Evolutionary conservation across 2,888 invertebrate species (phyloP), one percentile per base, ranked within the genome.

Genomic region (Pristionchus arcanus): DNA sequence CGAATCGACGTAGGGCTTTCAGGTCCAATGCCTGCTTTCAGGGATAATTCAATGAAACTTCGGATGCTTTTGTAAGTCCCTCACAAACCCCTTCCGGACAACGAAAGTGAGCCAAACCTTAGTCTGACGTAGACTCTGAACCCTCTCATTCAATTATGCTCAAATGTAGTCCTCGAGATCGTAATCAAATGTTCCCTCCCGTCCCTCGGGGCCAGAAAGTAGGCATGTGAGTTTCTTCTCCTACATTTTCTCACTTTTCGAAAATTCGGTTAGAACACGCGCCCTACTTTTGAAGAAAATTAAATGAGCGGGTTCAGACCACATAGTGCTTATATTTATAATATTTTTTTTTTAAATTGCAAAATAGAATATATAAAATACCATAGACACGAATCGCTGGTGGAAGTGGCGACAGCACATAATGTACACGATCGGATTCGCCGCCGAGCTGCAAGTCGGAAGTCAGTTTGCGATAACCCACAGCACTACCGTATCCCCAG

Each of bases 381-480:
- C 42, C 87, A 91, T 66, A 21, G 53, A 19, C 25, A 91, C 68
- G 87, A 92, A 92, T 15, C 90, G 89, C 37, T 87, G 81, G 90
- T 92, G 92, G 91, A 93, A 93, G 89, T 93, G 93, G 37, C 92
- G 91, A 87, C 93, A 93, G 91, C 93, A 93, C 66, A 91, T 91
- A 84, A 92, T 93, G 91, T 93, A 93, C 89, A 93, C 92, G 90
- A 93, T 92, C 55, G 93, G 93, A 68, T 93, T 93, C 37, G 92
- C 92, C 42, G 93, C 91, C 34, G 93, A 93, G 77, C 93, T 93
- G 90, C 68, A 92, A 90, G 63, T 25, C 53, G 21, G 16, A 15
- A 55, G 28, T 59, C 49, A 37, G 85, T 87, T 87, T 13, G 25
- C 71, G 49, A 81, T 49, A 25, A n/a, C 11, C 16, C 15, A 28